phyloP scores from a whole-genome alignment of 2,888 invertebrate genomes.

The Anthophora plumipes region DNA sequence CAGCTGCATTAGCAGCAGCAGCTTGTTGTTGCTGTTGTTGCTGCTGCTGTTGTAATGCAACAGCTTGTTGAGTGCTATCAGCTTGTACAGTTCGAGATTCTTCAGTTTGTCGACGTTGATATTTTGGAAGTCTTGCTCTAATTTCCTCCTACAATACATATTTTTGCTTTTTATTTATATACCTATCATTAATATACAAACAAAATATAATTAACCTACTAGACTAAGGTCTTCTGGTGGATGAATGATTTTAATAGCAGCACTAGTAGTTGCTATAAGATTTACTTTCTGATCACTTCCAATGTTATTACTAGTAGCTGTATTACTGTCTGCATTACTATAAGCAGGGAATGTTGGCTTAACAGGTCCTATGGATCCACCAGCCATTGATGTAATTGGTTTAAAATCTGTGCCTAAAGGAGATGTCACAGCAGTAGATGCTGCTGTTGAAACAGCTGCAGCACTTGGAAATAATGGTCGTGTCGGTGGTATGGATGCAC shows the following conservation, averaged over 20 bases:
- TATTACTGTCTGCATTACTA: conserved; percentile 81
- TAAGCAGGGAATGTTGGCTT: conserved; percentile 94
- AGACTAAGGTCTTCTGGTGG: conserved; percentile 96
- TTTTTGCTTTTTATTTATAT: neutral
- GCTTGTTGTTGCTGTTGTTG: conserved; percentile 79
- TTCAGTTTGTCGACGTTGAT: conserved; percentile 86
- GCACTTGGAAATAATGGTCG: conserved; percentile 94
- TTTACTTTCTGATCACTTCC: conserved; percentile 85
- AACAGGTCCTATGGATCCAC: conserved; percentile 84
- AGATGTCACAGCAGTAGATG: conserved; percentile 84
- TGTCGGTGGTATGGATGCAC: conserved; percentile 84
- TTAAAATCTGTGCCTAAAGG: conserved; percentile 88
- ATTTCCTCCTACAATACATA: conserved; percentile 89
- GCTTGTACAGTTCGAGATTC: conserved; percentile 81
- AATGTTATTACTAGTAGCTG: conserved; percentile 84
- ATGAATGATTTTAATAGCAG: conserved; percentile 95
- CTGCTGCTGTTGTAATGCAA: conserved; percentile 78
- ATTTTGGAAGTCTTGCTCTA: conserved; percentile 89
- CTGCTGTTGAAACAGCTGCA: conserved; percentile 87
- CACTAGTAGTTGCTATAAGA: conserved; percentile 91
- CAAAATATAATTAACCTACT: conserved; percentile 80
- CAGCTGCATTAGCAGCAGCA: conserved; percentile 85
- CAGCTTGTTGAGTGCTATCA: conserved; percentile 73
- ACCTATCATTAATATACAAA: neutral
- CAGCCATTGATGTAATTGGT: conserved; percentile 85